These are phyloP conservation scores for Mesoligia furuncula DNA, from an alignment of 2,888 invertebrate species.

Conservation along the genomic window DNA sequence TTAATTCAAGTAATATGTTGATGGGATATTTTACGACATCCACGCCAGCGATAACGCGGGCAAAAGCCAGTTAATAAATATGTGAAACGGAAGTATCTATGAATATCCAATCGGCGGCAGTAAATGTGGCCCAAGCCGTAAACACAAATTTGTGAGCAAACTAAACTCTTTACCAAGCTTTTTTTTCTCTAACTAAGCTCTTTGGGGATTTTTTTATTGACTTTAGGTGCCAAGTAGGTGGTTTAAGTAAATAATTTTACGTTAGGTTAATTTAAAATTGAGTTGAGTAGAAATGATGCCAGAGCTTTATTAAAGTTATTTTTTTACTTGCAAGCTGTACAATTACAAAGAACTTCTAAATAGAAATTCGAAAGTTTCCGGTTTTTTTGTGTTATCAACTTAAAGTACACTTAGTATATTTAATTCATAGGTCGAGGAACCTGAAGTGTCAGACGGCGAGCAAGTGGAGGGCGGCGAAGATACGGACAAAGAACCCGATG, in stretches of 20 bases:
- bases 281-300: too few species aligned
- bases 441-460: conserved; percentile 82
- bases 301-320: too few species aligned
- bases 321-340: too few species aligned
- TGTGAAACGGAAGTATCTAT: neutral
- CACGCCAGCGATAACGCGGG: neutral
- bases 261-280: too few species aligned
- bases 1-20: neutral
- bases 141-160: neutral
- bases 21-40: neutral
- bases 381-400: neutral
- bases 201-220: neutral
- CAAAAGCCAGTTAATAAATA: too few species aligned
- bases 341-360: neutral
- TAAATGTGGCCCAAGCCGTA: neutral
- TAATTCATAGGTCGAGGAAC: conserved; percentile 77
- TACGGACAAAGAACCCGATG: conserved; percentile 90
- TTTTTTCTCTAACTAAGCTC: too few species aligned
- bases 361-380: neutral
- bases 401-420: neutral
- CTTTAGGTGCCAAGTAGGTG: too few species aligned
- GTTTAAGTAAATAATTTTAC: too few species aligned
- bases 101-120: neutral
- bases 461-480: conserved; percentile 86
- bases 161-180: too few species aligned